phyloP scores from a whole-genome alignment of 2,888 invertebrate species.

The Ormia ochracea region DNA sequence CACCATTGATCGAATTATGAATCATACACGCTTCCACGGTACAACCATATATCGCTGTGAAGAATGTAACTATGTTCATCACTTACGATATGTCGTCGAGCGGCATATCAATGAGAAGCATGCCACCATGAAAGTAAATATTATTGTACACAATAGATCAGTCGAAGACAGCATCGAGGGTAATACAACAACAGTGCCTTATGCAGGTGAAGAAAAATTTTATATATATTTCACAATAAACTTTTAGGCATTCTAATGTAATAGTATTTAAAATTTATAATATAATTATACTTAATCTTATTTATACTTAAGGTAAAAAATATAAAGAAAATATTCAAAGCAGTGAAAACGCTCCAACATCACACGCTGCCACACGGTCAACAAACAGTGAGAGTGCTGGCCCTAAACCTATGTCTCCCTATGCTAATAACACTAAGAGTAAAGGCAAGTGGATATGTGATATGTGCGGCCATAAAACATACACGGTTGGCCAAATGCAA shows the following conservation, averaged over 20 bases:
- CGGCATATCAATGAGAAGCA: conserved; percentile 78
- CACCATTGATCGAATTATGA: conserved; percentile 80
- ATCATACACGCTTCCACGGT: conserved; percentile 87
- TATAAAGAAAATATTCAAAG: conserved; percentile 42
- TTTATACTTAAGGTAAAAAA: conserved; percentile 50
- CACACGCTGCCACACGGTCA: not conserved
- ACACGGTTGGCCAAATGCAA: conserved; percentile 66
- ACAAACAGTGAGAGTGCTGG: conserved; percentile 1
- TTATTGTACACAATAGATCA: conserved; percentile 66
- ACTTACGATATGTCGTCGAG: conserved; percentile 81
- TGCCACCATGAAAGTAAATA: conserved; percentile 56
- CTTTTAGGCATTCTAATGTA: too few species aligned
- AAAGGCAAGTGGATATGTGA: conserved; percentile 70
- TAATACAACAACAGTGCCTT: conserved; percentile 43
- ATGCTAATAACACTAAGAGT: not conserved
- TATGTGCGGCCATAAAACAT: conserved; percentile 65
- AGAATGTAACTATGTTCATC: conserved; percentile 82
- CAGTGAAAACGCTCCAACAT: not conserved
- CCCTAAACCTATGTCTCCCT: not conserved
- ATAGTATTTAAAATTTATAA: too few species aligned
- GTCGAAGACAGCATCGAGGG: conserved; percentile 5
- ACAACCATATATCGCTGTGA: conserved; percentile 84
- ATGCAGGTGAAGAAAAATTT: conserved; percentile 51
- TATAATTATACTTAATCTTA: not conserved
- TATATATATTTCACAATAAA: too few species aligned